phyloP scores from a whole-genome alignment of 2,113 vertebrate species.

The Rhinichthys klamathensis region DNA sequence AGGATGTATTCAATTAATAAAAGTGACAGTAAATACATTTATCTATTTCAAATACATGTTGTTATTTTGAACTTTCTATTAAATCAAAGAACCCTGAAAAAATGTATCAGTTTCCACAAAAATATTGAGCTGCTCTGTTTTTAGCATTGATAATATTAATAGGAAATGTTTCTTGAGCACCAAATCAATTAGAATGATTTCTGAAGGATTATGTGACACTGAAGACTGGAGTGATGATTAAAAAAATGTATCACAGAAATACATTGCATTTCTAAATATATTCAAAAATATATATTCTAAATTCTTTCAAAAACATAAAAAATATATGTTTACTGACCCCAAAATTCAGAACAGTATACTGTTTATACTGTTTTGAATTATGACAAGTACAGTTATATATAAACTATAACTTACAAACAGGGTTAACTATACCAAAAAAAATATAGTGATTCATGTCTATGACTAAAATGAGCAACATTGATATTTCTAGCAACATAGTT shows the following conservation, averaged over 20 bases:
- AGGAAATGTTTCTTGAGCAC: not conserved
- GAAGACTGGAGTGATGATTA: not conserved
- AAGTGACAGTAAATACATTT: not conserved
- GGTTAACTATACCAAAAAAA: not conserved
- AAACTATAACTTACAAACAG: not conserved
- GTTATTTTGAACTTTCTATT: not conserved
- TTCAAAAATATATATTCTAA: not conserved
- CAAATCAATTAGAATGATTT: not conserved
- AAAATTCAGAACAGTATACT: not conserved
- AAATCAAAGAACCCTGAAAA: not conserved
- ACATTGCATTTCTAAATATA: not conserved
- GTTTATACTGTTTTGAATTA: not conserved
- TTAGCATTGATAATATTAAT: not conserved
- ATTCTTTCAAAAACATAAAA: not conserved
- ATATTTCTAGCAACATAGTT: slow-evolving; percentile 13
- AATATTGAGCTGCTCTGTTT: not conserved
- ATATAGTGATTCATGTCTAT: not conserved
- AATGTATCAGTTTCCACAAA: not conserved
- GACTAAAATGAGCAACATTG: not conserved
- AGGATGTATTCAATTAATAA: not conserved
- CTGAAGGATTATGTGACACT: not conserved
- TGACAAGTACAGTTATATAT: not conserved
- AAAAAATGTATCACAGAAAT: not conserved
- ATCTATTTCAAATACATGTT: not conserved
- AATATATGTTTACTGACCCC: not conserved